Base-by-base conservation (phyloP, 1,140 invertebrate species). In the Eufriesea mexicana region DNA sequence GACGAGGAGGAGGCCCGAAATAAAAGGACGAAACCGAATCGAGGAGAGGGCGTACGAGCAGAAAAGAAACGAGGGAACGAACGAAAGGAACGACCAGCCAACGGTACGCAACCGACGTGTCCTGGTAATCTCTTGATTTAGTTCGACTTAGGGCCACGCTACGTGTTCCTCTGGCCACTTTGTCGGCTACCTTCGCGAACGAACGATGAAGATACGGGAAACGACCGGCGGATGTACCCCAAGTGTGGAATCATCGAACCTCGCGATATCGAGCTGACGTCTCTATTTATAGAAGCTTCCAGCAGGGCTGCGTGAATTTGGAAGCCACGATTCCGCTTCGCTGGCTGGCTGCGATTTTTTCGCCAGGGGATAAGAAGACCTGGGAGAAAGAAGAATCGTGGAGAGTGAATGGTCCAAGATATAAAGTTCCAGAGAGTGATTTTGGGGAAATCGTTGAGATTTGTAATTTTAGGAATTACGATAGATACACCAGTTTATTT, bases 101-200 rank as follows among this genome's bases (percentile, higher is more conserved):
- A 83, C 86, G 42, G 45, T 61, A 73, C 35, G 23, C 66, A 75
- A 68, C 55, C 77, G 70, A 72, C 49, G 35, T 86, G 74, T 83
- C 80, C 71, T 47, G 77, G 84, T 90, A 91, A 92, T 90, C 89
- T 90, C 88, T 90, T 89, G 86, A 92, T 91, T 91, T 90, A 91
- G 87, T 90, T 91, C 77, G 73, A 87, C 79, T 89, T 87, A 88
- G 74, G 61, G 54, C 23, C 42, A 35, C 7, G 57, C 54, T 71
- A 70, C 75, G 51, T 47, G 64, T 64, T 83, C 68, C n/a, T 2
- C 54, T 28, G 70, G 28, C 73, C 72, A 77, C 73, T 81, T 77
- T 78, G 86, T 77, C 82, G 73, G 51, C 66, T 45, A 59, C 55
- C 71, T 25, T 85, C 57, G 42, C 35, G n/a, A 45, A 61, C 73